phyloP scores from a whole-genome alignment of 2,797 vertebrate species.

The Lacerta agilis region DNA sequence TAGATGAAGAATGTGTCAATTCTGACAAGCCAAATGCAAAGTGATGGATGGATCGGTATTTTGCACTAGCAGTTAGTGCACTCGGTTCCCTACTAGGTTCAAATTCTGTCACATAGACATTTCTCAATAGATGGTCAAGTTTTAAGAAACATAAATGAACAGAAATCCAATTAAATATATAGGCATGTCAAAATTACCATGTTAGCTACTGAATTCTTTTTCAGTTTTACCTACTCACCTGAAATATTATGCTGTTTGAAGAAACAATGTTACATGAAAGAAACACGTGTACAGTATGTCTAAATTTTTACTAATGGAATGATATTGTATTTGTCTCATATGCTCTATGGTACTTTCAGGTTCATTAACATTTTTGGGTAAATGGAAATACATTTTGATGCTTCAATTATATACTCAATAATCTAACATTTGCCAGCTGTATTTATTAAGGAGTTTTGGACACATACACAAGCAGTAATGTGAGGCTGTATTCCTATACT shows the following conservation, averaged over 20 bases:
- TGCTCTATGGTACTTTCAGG: neutral
- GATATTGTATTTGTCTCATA: neutral
- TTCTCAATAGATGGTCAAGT: neutral
- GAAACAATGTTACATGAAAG: neutral
- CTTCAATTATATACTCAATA: neutral
- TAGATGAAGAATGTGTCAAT: neutral
- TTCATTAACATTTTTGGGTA: neutral
- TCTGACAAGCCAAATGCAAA: neutral
- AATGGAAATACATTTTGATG: neutral
- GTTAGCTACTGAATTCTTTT: neutral
- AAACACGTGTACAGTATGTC: neutral
- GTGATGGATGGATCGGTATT: constrained; percentile 1
- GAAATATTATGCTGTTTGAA: neutral
- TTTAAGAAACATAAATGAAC: neutral
- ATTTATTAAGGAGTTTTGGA: neutral
- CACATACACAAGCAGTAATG: neutral
- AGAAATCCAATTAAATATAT: neutral
- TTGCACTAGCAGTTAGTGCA: neutral
- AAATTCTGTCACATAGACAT: neutral
- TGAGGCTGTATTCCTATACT: neutral
- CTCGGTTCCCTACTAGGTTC: neutral
- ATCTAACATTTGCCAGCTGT: neutral
- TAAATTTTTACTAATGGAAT: neutral
- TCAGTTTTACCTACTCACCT: neutral
- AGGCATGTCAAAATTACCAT: neutral